phyloP scores from a whole-genome alignment of 2,797 vertebrate genomes.

The Acipenser ruthenus region DNA sequence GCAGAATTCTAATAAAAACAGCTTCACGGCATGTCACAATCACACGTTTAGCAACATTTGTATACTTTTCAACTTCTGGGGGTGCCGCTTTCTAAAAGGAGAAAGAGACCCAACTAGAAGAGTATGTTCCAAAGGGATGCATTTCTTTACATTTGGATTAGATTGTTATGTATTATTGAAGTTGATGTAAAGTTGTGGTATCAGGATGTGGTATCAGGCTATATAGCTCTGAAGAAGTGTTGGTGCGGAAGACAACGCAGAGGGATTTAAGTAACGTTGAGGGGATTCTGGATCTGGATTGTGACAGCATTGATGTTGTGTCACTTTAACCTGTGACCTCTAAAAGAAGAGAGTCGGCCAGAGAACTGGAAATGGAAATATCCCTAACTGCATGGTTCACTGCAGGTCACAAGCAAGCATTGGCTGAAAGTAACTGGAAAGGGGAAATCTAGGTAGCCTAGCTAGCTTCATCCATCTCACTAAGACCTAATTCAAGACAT shows the following conservation, averaged over 20 bases:
- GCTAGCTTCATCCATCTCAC: no score
- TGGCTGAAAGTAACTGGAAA: background rate
- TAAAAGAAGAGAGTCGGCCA: conserved; percentile 4
- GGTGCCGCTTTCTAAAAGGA: no score
- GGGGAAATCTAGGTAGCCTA: no score
- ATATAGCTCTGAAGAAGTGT: conserved; percentile 12
- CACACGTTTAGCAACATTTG: no score
- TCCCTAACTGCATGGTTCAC: background rate
- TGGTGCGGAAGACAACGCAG: conserved; percentile 32
- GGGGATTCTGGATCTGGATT: conserved; percentile 32
- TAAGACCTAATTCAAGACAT: no score
- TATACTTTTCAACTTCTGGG: no score
- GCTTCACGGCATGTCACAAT: no score
- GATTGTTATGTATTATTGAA: background rate
- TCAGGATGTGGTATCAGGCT: background rate
- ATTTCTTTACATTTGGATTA: background rate
- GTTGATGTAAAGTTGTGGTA: background rate
- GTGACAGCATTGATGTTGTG: conserved; percentile 15
- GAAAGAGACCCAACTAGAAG: no score
- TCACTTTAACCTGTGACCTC: conserved; percentile 20
- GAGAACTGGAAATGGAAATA: conserved; percentile 19
- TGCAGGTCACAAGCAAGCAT: background rate
- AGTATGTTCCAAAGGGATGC: no score
- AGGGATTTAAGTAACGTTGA: background rate
- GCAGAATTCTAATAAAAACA: no score